Evolutionary conservation across 1,140 invertebrate species (phyloP), one percentile per base, ranked within the genome.

Genomic region (Drosophila navojoa): DNA sequence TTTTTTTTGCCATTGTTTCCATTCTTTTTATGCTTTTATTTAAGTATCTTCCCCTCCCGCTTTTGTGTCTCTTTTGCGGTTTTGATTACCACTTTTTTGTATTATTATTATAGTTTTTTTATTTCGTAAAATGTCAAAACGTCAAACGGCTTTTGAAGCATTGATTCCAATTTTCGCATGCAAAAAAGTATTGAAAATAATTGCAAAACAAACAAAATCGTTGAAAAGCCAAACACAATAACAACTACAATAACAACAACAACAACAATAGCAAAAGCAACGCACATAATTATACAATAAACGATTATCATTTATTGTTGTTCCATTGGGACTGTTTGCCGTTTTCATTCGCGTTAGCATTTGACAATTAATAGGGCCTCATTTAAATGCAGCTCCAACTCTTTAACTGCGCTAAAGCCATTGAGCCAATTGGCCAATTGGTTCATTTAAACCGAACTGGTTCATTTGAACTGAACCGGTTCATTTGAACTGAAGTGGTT

Each of bases 261-360:
- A 19, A 19, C 19, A 19, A 19, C 19, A 19, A 19, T 2, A 19
- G 19, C 19, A 29, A 29, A 4, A 29, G 6, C 27, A 40, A 10
- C 11, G 1, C 15, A 19, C 62, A 76, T 77, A 78, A 77, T 78
- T 77, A 79, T 75, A 63, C 47, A 66, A 54, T 71, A 81, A 76
- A 49, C 72, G 71, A 77, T 79, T 80, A 71, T 66, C 45, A 60
- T 77, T 78, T 60, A 40, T 52, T 55, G 4, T 45, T 47, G 44
- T 49, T 58, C 4, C 42, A 16, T 32, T 9, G 7, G 6, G 16
- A 25, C 27, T 54, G 25, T 42, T 52, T 49, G 58, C 47, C 67
- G 16, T 71, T 72, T 45, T 50, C 67, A 32, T 71, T 60, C 66
- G 44, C 35, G 53, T 7, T 22, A 11, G 9, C 53, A 55, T 57